These are phyloP conservation scores for Mesaphorura yosii DNA, from an alignment of 1,140 invertebrate genomes.

Conservation along the genomic window DNA sequence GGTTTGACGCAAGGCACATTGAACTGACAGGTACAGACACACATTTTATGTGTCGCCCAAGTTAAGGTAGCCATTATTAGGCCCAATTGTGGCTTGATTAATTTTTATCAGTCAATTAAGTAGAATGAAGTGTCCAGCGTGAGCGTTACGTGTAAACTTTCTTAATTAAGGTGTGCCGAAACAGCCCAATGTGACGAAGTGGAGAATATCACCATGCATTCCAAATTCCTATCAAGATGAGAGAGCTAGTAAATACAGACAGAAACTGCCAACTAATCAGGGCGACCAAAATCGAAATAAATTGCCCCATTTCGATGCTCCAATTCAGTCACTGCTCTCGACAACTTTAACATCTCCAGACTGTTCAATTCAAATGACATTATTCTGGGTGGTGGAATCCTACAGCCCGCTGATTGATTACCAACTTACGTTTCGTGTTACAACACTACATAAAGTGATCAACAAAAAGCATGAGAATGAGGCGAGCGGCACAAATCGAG, in stretches of 20 bases:
- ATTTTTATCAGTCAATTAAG: no score
- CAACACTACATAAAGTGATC: not conserved
- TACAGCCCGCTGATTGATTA: slow-evolving; percentile 27
- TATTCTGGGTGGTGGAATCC: slow-evolving; percentile 26
- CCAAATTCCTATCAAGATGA: no score
- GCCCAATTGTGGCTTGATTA: no score
- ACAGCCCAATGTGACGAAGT: slow-evolving; percentile 33
- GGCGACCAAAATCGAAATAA: not conserved
- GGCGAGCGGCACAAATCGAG: no score
- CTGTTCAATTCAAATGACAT: no score
- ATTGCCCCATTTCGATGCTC: no score
- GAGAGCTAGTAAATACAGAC: not conserved
- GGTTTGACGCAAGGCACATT: slow-evolving; percentile 41
- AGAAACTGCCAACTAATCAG: not conserved
- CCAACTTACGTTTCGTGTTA: slow-evolving; percentile 34
- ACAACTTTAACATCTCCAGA: no score
- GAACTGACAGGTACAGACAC: slow-evolving; percentile 46
- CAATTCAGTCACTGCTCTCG: no score
- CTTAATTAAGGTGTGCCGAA: slow-evolving; percentile 44
- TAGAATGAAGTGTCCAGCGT: no score
- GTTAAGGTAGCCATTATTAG: no score
- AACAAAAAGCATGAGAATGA: slow-evolving; percentile 11
- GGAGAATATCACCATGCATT: slow-evolving; percentile 40
- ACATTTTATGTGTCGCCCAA: no score
- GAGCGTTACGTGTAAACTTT: no score